These are phyloP conservation scores for Megastigmus dorsalis DNA, from an alignment of 2,888 invertebrate species.

Conservation along the genomic window DNA sequence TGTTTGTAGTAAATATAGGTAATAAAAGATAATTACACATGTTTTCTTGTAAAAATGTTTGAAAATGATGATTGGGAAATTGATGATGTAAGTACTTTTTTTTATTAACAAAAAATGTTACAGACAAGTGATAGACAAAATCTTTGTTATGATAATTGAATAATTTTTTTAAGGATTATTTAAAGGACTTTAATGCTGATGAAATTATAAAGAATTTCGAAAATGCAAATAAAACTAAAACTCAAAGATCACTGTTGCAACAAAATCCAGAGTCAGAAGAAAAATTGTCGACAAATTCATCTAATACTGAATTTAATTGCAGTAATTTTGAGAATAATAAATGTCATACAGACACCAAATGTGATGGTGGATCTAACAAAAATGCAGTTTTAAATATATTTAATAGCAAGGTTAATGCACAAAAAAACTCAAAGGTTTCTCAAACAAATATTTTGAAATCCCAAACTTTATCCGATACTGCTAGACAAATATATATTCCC, in stretches of 20 bases:
- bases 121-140: neutral
- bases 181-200: slow-evolving; percentile 61
- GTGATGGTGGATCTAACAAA: slow-evolving; percentile 33
- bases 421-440: neutral
- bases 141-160: slow-evolving; percentile 14
- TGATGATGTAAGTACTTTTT: slow-evolving; percentile 59
- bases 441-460: neutral
- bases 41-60: slow-evolving; percentile 59
- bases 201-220: slow-evolving; percentile 52
- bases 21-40: slow-evolving; percentile 3
- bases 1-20: no score
- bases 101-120: slow-evolving; percentile 17
- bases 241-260: neutral
- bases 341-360: slow-evolving; percentile 41
- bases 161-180: slow-evolving; percentile 61
- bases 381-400: slow-evolving; percentile 57
- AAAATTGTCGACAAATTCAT: neutral
- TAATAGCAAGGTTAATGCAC: slow-evolving; percentile 47
- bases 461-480: neutral
- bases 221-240: slow-evolving; percentile 31
- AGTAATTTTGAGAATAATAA: slow-evolving; percentile 39
- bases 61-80: slow-evolving; percentile 62
- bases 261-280: neutral
- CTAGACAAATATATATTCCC: slow-evolving; percentile 16
- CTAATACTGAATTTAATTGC: slow-evolving; percentile 26